A percentile compares a stretch with the other conserved stretches of the same genome.
phyloP scores from a whole-genome alignment of 2,888 invertebrate species.

The Pristionchus mayeri region DNA sequence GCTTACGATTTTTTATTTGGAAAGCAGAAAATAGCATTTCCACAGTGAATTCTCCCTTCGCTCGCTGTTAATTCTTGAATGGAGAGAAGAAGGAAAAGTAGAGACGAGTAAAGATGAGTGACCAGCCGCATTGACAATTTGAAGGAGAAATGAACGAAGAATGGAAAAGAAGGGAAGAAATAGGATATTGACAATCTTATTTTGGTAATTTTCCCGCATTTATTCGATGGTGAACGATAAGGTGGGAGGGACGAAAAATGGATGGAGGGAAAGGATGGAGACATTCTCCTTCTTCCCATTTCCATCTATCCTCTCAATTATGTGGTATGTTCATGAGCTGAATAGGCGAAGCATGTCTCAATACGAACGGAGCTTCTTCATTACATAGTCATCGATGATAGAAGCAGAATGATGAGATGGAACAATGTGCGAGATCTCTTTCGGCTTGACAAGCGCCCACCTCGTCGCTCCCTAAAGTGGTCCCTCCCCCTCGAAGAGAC shows the following conservation, averaged over 20 bases:
- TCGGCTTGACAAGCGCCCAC: background rate
- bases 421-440: background rate
- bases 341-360: background rate
- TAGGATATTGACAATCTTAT: background rate
- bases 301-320: conserved; percentile 35
- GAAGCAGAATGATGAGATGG: background rate
- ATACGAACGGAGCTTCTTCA: background rate
- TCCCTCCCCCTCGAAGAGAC: conserved; percentile 32
- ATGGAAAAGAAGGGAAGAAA: background rate
- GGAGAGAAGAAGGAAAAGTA: background rate
- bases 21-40: conserved; percentile 32
- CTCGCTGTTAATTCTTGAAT: background rate
- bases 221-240: conserved; percentile 41
- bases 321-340: conserved; percentile 24
- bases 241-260: background rate
- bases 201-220: background rate
- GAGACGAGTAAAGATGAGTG: conserved; percentile 11
- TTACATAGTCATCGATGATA: background rate
- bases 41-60: conserved; percentile 34
- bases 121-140: conserved; percentile 24
- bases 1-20: conserved; percentile 9
- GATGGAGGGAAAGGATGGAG: background rate
- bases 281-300: background rate
- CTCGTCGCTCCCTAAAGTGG: background rate
- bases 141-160: conserved; percentile 2